These are phyloP conservation scores for Eulacestoma nigropectus DNA, from an alignment of 2,113 vertebrate species.

Conservation along the genomic window DNA sequence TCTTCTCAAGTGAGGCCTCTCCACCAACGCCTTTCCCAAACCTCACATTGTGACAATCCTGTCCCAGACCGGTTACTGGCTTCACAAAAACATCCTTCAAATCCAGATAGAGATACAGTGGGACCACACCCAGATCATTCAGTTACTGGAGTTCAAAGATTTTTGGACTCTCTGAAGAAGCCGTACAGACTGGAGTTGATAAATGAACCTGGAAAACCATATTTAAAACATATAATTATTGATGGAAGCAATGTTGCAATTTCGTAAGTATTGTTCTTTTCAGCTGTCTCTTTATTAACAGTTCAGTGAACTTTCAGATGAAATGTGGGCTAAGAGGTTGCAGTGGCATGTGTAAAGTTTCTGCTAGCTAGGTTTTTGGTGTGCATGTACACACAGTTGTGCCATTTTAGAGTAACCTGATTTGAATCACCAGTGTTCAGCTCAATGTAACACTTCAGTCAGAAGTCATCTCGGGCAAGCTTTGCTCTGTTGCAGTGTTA, in stretches of 20 bases:
- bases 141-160: conserved; percentile 88
- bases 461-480: not conserved
- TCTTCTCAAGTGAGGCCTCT: not conserved
- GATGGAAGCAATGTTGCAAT: conserved; percentile 98
- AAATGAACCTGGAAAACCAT: conserved; percentile 81
- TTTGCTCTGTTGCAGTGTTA: not conserved
- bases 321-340: not conserved
- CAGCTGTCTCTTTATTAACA: not conserved
- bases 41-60: not conserved
- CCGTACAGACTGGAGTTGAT: conserved; percentile 87
- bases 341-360: not conserved
- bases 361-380: not conserved
- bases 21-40: conserved; percentile 3
- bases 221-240: conserved; percentile 89
- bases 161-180: conserved; percentile 85
- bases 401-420: not conserved
- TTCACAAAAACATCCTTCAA: not conserved
- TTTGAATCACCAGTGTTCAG: not conserved
- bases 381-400: not conserved
- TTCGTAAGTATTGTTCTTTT: conserved; percentile 80
- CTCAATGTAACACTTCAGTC: not conserved
- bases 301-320: not conserved
- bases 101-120: not conserved
- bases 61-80: not conserved
- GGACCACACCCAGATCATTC: conserved; percentile 58